Evolutionary conservation across 2,797 vertebrate genomes (phyloP).

Genomic region (Danio jaintianensis): DNA sequence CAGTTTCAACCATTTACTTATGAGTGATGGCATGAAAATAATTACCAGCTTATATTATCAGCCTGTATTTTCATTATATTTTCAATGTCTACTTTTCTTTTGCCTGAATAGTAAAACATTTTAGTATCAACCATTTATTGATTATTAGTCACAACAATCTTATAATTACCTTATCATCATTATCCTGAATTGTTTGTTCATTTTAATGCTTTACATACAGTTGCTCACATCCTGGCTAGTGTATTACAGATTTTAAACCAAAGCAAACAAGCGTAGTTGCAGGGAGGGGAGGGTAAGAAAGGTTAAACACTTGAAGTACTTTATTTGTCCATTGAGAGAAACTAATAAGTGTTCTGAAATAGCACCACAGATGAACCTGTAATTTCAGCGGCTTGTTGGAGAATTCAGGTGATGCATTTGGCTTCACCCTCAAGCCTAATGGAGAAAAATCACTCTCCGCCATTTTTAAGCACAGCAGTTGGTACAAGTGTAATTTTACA

Average conservation of each 20-base stretch:
- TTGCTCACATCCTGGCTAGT: neutral
- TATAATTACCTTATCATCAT: too few species aligned
- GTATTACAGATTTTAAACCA: neutral
- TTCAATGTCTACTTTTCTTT: too few species aligned
- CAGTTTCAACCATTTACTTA: too few species aligned
- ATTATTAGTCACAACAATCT: too few species aligned
- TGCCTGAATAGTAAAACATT: too few species aligned
- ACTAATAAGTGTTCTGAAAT: constrained; percentile 46
- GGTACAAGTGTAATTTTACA: constrained; percentile 51
- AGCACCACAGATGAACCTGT: constrained; percentile 43
- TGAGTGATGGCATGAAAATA: too few species aligned
- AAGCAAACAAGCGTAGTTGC: neutral
- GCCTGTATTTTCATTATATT: too few species aligned
- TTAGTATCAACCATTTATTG: too few species aligned
- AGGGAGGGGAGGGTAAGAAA: constrained; percentile 1
- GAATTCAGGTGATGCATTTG: constrained; percentile 10
- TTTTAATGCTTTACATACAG: neutral
- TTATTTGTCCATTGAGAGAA: constrained; percentile 46
- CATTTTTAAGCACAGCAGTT: constrained; percentile 45
- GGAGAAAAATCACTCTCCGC: constrained; percentile 26
- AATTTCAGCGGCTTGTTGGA: constrained; percentile 46
- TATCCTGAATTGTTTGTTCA: neutral
- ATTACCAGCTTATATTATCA: too few species aligned
- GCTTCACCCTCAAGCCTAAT: constrained; percentile 19
- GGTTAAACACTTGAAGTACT: constrained; percentile 50